A percentile compares a stretch with the other conserved stretches of the same genome.
These are phyloP conservation scores for Lophochroa leadbeateri DNA, from an alignment of 2,113 vertebrate species.

Conservation along the genomic window DNA sequence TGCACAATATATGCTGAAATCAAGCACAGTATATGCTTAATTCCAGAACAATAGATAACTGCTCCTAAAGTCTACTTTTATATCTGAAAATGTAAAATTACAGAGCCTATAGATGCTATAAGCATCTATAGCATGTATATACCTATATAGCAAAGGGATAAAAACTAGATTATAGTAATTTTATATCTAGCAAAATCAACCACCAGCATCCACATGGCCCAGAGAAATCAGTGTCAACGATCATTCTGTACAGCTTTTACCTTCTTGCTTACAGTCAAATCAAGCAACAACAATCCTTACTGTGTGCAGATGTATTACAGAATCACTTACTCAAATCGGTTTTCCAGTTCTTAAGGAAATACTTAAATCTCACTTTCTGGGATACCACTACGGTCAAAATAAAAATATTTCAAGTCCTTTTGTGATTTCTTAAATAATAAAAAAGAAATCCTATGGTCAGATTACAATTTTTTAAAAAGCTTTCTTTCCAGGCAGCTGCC, in stretches of 20 bases:
- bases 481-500: constrained; percentile 35
- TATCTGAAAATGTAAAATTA: neutral
- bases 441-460: neutral
- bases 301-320: neutral
- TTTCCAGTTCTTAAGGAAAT: neutral
- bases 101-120: neutral
- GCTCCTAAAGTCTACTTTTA: neutral
- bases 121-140: neutral
- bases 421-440: constrained; percentile 1
- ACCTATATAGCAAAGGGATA: neutral
- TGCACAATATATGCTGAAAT: neutral
- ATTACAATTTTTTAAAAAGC: constrained; percentile 32
- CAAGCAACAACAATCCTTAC: neutral
- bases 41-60: neutral
- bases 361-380: neutral
- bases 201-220: neutral
- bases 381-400: neutral
- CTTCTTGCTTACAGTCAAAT: neutral
- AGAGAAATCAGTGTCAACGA: neutral
- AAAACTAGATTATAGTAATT: neutral
- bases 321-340: neutral
- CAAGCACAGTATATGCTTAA: neutral
- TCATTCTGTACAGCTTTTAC: neutral
- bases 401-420: neutral
- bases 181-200: neutral